Evolutionary conservation across 1,140 invertebrate genomes (phyloP).

Genomic region (Sminthurides bifidus): DNA sequence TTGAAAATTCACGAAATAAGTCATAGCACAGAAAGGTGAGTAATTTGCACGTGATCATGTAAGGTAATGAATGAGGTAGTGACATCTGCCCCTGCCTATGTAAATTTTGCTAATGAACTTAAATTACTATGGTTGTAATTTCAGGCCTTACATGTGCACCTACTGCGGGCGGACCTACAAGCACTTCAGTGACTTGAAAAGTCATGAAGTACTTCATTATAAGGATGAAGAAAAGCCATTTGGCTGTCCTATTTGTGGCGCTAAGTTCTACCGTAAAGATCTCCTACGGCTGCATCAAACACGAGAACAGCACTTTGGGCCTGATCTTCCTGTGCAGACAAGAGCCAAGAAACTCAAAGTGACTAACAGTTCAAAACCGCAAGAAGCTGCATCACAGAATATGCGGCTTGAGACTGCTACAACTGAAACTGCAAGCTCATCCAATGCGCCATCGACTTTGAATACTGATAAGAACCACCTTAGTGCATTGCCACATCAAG

Average conservation of each 20-base stretch:
- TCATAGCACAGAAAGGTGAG: constrained; percentile 9
- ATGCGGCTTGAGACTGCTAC: too few relatives aligned
- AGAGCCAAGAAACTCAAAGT: too few relatives aligned
- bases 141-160: background rate
- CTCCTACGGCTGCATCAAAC: constrained; percentile 7
- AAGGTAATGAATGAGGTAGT: background rate
- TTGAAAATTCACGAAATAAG: constrained; percentile 5
- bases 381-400: too few relatives aligned
- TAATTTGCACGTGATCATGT: background rate
- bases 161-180: constrained; percentile 3
- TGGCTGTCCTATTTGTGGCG: constrained; percentile 7
- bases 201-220: constrained; percentile 4
- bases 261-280: constrained; percentile 8
- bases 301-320: constrained; percentile 9
- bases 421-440: too few relatives aligned
- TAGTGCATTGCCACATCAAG: too few relatives aligned
- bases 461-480: too few relatives aligned
- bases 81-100: background rate
- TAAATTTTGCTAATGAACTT: background rate
- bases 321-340: background rate
- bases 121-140: background rate
- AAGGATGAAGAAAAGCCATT: constrained; percentile 9
- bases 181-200: background rate
- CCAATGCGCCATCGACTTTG: too few relatives aligned
- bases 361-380: too few relatives aligned